These are phyloP conservation scores for Podarcis raffonei DNA, from an alignment of 2,113 vertebrate genomes.

Conservation along the genomic window DNA sequence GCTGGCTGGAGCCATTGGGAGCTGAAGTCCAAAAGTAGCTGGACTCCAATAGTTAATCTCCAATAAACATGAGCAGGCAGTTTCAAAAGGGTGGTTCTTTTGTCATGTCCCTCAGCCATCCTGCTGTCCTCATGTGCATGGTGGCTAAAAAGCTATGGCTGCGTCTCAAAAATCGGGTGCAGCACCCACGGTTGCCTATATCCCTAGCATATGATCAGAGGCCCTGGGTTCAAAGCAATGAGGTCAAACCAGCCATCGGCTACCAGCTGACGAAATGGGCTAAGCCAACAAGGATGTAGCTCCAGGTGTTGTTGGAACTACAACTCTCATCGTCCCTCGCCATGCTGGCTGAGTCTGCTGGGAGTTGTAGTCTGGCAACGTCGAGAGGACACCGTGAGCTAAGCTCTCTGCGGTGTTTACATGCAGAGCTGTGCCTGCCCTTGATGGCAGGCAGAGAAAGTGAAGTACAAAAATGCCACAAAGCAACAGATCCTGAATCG, in stretches of 20 bases:
- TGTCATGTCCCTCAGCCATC: neutral
- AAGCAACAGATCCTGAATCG: neutral
- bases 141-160: neutral
- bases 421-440: neutral
- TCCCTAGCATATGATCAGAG: neutral
- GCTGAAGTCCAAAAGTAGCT: neutral
- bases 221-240: neutral
- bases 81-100: too few species aligned
- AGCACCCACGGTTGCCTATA: neutral
- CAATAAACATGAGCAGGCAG: too few species aligned
- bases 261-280: neutral
- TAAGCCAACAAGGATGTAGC: too few species aligned
- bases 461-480: neutral
- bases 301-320: too few species aligned
- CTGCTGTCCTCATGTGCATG: neutral
- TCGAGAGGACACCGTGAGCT: too few species aligned
- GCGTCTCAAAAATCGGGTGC: neutral
- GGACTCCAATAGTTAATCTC: too few species aligned
- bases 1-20: neutral
- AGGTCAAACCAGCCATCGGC: neutral
- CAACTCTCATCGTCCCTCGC: too few species aligned
- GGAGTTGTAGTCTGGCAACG: too few species aligned
- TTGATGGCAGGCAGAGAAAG: neutral
- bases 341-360: too few species aligned
- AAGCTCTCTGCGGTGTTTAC: neutral